These are phyloP conservation scores for Zootermopsis nevadensis DNA, from an alignment of 2,888 invertebrate genomes.

Conservation along the genomic window DNA sequence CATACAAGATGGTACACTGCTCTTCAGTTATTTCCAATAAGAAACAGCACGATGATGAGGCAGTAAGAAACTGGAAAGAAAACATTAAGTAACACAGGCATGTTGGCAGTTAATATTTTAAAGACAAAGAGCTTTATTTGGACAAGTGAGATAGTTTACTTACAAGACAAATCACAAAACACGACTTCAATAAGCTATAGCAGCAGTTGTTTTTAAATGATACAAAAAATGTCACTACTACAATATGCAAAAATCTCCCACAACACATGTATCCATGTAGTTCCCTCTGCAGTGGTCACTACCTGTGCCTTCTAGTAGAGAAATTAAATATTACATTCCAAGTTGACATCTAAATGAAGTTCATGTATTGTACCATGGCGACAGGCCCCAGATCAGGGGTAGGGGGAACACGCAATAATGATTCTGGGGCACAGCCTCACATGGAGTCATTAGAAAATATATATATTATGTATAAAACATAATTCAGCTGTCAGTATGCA, in stretches of 20 bases:
- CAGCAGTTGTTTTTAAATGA: slow-evolving; percentile 50
- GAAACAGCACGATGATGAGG: too few relatives aligned
- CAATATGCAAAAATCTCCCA: slow-evolving; percentile 51
- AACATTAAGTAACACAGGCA: background rate
- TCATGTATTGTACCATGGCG: slow-evolving; percentile 1
- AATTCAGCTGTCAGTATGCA: background rate
- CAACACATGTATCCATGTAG: slow-evolving; percentile 23
- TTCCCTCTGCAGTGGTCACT: slow-evolving; percentile 27
- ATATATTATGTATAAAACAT: background rate
- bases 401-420: background rate
- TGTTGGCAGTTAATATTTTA: slow-evolving; percentile 29
- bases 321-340: slow-evolving; percentile 5
- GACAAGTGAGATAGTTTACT: slow-evolving; percentile 52
- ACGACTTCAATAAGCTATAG: slow-evolving; percentile 53
- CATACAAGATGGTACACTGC: too few relatives aligned
- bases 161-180: slow-evolving; percentile 53
- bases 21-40: too few relatives aligned
- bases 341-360: slow-evolving; percentile 16
- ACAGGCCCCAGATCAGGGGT: background rate
- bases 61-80: background rate
- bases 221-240: slow-evolving; percentile 49
- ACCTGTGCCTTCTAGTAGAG: slow-evolving; percentile 9
- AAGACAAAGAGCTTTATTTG: slow-evolving; percentile 53
- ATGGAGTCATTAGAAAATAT: slow-evolving; percentile 2
- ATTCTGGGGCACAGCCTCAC: slow-evolving; percentile 2